Evolutionary conservation across 2,113 vertebrate genomes (phyloP).

Genomic region (Pluvianellus socialis): DNA sequence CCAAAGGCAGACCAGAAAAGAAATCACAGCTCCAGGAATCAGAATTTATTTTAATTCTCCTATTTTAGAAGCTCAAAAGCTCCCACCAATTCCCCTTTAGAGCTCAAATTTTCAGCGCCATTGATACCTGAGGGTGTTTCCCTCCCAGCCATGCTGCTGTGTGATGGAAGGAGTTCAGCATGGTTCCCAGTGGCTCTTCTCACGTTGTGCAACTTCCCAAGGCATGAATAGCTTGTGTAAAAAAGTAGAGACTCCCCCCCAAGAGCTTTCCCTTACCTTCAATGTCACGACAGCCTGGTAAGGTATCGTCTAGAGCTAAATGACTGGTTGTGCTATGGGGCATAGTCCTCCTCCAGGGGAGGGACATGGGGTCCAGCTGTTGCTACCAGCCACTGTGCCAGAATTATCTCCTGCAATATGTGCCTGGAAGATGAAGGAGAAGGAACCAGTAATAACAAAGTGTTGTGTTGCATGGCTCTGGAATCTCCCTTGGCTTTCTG

Average conservation of each 20-base stretch:
- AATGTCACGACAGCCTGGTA: not conserved
- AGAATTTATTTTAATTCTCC: not conserved
- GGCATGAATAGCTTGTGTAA: not conserved
- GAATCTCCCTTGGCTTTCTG: not conserved
- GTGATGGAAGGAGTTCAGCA: not conserved
- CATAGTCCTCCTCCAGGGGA: not conserved
- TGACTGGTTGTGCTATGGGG: not conserved
- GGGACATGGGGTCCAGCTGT: not conserved
- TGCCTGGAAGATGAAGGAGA: not conserved
- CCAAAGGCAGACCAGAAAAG: not conserved
- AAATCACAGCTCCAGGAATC: not conserved
- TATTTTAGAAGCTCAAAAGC: not conserved
- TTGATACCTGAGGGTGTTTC: not conserved
- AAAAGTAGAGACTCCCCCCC: not conserved
- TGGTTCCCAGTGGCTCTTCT: not conserved
- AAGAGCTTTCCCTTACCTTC: not conserved
- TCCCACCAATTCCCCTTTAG: not conserved
- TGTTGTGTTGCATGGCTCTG: not conserved
- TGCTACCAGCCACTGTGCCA: not conserved
- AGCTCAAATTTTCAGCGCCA: not conserved
- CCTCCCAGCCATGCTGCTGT: not conserved
- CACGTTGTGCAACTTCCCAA: not conserved
- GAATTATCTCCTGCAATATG: not conserved
- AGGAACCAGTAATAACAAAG: not conserved
- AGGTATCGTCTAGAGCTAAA: not conserved